Evolutionary conservation across 2,888 invertebrate genomes (phyloP).

Genomic region (Cryptus armator): DNA sequence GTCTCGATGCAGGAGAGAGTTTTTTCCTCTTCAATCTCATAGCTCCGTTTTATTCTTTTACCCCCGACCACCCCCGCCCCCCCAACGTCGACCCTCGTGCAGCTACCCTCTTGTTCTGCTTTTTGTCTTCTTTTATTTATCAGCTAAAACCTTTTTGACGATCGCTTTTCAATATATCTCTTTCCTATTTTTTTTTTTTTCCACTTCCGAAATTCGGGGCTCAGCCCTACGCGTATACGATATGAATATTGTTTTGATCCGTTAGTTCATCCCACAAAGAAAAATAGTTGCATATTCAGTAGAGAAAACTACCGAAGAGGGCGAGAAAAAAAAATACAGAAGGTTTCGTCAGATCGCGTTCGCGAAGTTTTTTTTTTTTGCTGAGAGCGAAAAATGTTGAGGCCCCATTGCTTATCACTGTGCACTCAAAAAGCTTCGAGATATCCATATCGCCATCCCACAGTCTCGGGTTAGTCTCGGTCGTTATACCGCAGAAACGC

Average conservation of each 20-base stretch:
- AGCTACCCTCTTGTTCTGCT: background rate
- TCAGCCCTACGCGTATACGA: background rate
- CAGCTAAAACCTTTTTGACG: slow-evolving; percentile 10
- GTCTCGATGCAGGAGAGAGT: slow-evolving; percentile 2
- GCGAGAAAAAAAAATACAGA: background rate
- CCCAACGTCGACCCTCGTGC: background rate
- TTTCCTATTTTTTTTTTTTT: slow-evolving; percentile 28
- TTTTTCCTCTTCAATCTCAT: slow-evolving; percentile 35
- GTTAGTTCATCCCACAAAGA: background rate
- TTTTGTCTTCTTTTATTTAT: slow-evolving; percentile 36
- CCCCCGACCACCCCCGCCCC: slow-evolving; percentile 1
- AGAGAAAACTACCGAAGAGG: background rate
- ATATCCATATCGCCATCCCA: slow-evolving; percentile 37
- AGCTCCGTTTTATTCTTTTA: slow-evolving; percentile 63
- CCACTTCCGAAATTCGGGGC: slow-evolving; percentile 4
- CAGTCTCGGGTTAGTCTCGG: slow-evolving; percentile 54
- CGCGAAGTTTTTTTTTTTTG: background rate
- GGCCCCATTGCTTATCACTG: background rate
- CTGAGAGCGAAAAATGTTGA: background rate
- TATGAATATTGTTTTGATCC: slow-evolving; percentile 35
- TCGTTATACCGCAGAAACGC: slow-evolving; percentile 68
- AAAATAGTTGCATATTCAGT: slow-evolving; percentile 40
- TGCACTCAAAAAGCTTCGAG: slow-evolving; percentile 8
- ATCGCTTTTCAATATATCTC: slow-evolving; percentile 33
- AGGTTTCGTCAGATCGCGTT: background rate